Evolutionary conservation across 2,113 vertebrate genomes (phyloP).

Genomic region (Urocitellus parryii): DNA sequence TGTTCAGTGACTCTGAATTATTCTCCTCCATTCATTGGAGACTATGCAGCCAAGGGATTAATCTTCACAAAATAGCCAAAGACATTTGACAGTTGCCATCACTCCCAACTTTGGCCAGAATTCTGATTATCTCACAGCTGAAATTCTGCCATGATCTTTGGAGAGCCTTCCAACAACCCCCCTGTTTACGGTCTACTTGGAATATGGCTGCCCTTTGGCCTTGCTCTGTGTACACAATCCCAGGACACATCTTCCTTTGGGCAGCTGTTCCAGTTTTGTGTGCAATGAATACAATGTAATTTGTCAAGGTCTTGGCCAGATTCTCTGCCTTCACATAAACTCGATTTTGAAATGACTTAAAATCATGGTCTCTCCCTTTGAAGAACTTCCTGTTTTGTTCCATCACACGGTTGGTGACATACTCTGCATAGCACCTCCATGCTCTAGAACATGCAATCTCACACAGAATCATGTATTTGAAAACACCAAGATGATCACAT

Average conservation of each 20-base stretch:
- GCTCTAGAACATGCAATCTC: background rate
- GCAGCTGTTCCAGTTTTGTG: constrained; percentile 49
- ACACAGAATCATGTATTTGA: background rate
- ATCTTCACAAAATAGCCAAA: constrained; percentile 68
- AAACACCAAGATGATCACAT: constrained; percentile 35
- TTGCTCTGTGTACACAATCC: background rate
- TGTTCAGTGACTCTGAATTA: constrained; percentile 57
- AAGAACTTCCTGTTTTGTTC: background rate
- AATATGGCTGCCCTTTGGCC: constrained; percentile 53
- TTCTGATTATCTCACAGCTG: constrained; percentile 59
- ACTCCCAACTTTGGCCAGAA: constrained; percentile 52
- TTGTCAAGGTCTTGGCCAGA: constrained; percentile 68
- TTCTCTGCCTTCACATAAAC: constrained; percentile 50
- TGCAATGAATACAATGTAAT: constrained; percentile 62
- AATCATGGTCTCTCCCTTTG: constrained; percentile 8
- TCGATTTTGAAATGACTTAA: constrained; percentile 50
- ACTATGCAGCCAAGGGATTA: constrained; percentile 31
- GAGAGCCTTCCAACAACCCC: constrained; percentile 42
- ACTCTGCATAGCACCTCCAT: background rate
- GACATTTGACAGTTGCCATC: constrained; percentile 55
- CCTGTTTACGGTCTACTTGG: constrained; percentile 24
- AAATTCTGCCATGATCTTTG: constrained; percentile 66
- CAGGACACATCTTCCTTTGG: constrained; percentile 51
- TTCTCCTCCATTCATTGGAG: constrained; percentile 52
- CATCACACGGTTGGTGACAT: background rate